Conservation (phyloP, 2,113 vertebrate genomes). For the Heteronetta atricapilla region DNA sequence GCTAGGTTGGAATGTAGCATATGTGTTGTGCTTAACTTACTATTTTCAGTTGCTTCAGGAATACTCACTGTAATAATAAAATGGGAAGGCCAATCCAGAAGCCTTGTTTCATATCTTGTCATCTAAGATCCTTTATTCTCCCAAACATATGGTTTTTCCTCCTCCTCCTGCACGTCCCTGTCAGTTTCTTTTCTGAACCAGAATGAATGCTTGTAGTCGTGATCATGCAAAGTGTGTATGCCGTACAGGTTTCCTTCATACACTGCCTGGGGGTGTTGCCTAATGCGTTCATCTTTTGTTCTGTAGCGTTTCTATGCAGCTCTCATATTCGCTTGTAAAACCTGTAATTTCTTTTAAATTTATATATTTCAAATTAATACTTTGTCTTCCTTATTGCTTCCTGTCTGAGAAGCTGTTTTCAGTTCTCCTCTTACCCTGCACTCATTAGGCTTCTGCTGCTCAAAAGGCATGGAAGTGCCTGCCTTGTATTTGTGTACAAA, state of each 20-base stretch:
- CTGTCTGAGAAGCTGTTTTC: neutral
- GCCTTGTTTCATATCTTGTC: neutral
- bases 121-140: neutral
- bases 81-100: neutral
- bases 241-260: neutral
- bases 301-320: neutral
- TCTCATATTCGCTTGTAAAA: conserved; percentile 38
- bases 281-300: conserved; percentile 43
- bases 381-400: neutral
- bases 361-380: neutral
- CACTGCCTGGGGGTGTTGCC: conserved; percentile 31
- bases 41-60: neutral
- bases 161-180: neutral
- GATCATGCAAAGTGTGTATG: neutral
- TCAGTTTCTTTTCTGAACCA: neutral
- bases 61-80: neutral
- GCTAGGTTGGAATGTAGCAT: neutral
- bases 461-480: neutral
- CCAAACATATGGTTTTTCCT: neutral
- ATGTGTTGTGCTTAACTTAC: neutral
- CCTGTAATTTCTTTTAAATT: conserved; percentile 26
- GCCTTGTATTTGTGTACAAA: neutral
- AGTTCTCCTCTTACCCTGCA: neutral
- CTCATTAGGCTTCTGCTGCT: neutral
- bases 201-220: neutral